phyloP scores from a whole-genome alignment of 2,113 vertebrate genomes.

The Ramphastos sulfuratus region DNA sequence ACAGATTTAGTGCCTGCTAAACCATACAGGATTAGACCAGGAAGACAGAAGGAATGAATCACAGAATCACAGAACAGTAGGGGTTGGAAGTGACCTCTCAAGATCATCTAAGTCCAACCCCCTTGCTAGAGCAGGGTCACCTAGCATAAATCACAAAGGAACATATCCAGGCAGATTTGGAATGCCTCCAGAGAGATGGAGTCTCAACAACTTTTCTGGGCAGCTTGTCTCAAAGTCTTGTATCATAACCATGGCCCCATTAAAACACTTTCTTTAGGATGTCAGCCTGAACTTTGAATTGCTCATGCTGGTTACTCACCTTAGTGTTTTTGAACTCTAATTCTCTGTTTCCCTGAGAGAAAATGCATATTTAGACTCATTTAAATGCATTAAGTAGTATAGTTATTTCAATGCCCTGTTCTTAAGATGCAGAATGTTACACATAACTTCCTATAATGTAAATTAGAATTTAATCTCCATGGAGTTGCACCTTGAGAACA shows the following conservation, averaged over 20 bases:
- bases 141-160: too few relatives aligned
- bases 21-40: neutral
- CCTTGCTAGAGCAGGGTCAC: too few relatives aligned
- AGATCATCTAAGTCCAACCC: too few relatives aligned
- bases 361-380: slow-evolving; percentile 44
- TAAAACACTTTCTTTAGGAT: neutral
- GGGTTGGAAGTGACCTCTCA: too few relatives aligned
- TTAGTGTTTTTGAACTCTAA: neutral
- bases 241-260: neutral
- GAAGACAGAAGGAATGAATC: neutral
- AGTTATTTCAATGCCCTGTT: slow-evolving; percentile 1
- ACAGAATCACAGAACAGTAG: too few relatives aligned
- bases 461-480: slow-evolving; percentile 41
- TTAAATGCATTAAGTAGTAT: slow-evolving; percentile 49
- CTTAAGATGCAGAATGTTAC: neutral
- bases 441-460: slow-evolving; percentile 22
- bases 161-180: too few relatives aligned
- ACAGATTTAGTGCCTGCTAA: neutral
- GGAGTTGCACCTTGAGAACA: neutral
- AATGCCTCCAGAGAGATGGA: too few relatives aligned
- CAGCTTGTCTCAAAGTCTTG: neutral
- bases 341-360: slow-evolving; percentile 23
- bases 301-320: neutral
- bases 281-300: neutral
- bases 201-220: too few relatives aligned